Evolutionary conservation across 2,888 invertebrate genomes (phyloP), one percentile per base, ranked within the genome.

Genomic region (Monopis laevigella): DNA sequence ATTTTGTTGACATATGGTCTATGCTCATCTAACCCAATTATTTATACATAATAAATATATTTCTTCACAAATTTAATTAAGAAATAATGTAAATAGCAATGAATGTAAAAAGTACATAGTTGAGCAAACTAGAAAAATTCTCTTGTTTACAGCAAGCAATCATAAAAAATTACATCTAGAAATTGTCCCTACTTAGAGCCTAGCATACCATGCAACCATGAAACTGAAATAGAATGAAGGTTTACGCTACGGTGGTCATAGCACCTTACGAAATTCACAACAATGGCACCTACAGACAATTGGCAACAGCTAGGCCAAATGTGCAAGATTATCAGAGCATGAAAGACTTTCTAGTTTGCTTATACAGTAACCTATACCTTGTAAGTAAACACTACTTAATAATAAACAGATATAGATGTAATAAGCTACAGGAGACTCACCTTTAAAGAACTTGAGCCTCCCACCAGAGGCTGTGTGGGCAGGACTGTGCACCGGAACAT

Each of bases 391-490:
- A 42, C 53, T 51, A 50, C 47, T 48, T 44, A 51, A 44, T 41
- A 49, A 46, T 13, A 2, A 14, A 40, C 10, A 19, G 19, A n/a
- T n/a, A n/a, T n/a, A n/a, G 2, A 18, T 24, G 40, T 26, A 46
- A 43, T 48, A 41, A 46, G 45, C 43, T 43, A 46, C 30, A 39
- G 34, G 41, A 45, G 45, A 70, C 67, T 62, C 61, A 88, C 88
- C 88, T 85, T 90, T 90, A 67, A 89, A 90, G 74, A 90, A 90
- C 67, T 90, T 90, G 53, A 90, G 85, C 56, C 90, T 84, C 60
- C 90, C 90, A 54, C 90, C 90, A 63, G 86, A 83, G 48, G 80
- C 60, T 56, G 65, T 57, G 59, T 70, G 59, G 54, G 72, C 56
- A 50, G 78, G 60, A 56, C 58, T 68, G 53, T 62, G 67, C 62